Evolutionary conservation across 64 coral and sea anemone species (phyloP).

Genomic region (Catalaphyllia jardinei): DNA sequence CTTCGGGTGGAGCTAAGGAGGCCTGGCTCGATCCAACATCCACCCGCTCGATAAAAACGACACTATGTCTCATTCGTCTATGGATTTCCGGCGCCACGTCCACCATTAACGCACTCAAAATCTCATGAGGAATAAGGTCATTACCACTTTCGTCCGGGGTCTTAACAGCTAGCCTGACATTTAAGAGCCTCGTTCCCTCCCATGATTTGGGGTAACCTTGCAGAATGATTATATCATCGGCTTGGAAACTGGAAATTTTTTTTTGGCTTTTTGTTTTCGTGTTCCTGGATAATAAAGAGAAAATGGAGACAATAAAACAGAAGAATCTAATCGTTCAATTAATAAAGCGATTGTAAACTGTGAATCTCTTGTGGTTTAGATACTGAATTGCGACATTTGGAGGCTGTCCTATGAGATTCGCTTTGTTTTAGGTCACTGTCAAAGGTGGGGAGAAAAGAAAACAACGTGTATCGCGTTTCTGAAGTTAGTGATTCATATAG

Average conservation of each 20-base stretch:
- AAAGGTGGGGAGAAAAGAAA: too few relatives aligned
- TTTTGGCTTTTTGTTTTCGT: not conserved
- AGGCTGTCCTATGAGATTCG: too few relatives aligned
- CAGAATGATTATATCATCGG: slow-evolving; percentile 31
- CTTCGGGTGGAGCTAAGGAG: not conserved
- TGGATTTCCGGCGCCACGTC: slow-evolving; percentile 14
- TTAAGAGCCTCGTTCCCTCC: slow-evolving; percentile 19
- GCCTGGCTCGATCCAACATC: not conserved
- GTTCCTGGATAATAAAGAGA: slow-evolving; percentile 8
- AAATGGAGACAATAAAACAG: too few relatives aligned
- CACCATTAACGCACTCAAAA: not conserved
- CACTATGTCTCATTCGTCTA: not conserved
- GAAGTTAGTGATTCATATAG: too few relatives aligned
- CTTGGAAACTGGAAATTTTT: not conserved
- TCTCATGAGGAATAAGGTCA: not conserved
- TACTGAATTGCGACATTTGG: too few relatives aligned
- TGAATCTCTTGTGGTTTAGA: too few relatives aligned
- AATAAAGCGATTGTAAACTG: too few relatives aligned
- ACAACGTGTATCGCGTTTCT: too few relatives aligned
- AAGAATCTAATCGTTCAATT: too few relatives aligned
- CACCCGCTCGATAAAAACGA: not conserved
- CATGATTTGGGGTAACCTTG: slow-evolving; percentile 13
- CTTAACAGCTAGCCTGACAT: slow-evolving; percentile 14
- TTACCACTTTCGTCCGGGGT: not conserved
- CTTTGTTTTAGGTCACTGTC: too few relatives aligned